phyloP scores from a whole-genome alignment of 2,888 invertebrate species.

The Agriopis leucophaearia region DNA sequence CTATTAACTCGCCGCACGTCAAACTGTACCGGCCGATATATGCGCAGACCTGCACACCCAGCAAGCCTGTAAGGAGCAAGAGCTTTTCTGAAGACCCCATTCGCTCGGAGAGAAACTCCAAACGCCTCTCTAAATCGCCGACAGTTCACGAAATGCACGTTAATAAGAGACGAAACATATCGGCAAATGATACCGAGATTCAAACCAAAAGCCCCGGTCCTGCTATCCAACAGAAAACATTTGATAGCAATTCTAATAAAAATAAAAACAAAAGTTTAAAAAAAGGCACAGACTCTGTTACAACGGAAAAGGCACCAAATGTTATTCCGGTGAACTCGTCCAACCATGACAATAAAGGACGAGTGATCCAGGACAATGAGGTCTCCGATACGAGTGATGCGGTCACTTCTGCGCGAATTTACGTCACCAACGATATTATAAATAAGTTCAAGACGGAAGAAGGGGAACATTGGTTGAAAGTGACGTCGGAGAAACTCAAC shows the following conservation, averaged over 20 bases:
- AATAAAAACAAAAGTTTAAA: conserved; percentile 19
- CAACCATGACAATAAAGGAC: conserved; percentile 74
- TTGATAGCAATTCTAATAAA: conserved; percentile 23
- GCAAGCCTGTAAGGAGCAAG: conserved; percentile 41
- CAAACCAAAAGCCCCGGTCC: conserved; percentile 1
- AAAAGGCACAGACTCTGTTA: conserved; percentile 17
- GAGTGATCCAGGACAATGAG: conserved; percentile 80
- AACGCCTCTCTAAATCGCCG: conserved; percentile 77
- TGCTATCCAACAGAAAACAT: neutral
- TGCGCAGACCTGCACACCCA: conserved; percentile 35
- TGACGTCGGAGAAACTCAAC: conserved; percentile 64
- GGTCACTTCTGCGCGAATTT: conserved; percentile 79
- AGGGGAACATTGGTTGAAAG: conserved; percentile 78
- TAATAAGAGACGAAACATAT: conserved; percentile 66
- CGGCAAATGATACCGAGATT: conserved; percentile 49
- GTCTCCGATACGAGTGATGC: conserved; percentile 78
- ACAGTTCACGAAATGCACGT: conserved; percentile 64
- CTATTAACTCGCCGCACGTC: conserved; percentile 75
- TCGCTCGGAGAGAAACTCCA: conserved; percentile 51
- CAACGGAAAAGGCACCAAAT: conserved; percentile 60
- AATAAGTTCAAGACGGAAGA: conserved; percentile 78
- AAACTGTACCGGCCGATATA: conserved; percentile 65
- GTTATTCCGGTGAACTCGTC: conserved; percentile 66
- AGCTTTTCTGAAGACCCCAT: conserved; percentile 48
- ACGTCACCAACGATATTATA: conserved; percentile 78